phyloP scores from a whole-genome alignment of 1,140 invertebrate genomes.

The Maconellicoccus hirsutus region DNA sequence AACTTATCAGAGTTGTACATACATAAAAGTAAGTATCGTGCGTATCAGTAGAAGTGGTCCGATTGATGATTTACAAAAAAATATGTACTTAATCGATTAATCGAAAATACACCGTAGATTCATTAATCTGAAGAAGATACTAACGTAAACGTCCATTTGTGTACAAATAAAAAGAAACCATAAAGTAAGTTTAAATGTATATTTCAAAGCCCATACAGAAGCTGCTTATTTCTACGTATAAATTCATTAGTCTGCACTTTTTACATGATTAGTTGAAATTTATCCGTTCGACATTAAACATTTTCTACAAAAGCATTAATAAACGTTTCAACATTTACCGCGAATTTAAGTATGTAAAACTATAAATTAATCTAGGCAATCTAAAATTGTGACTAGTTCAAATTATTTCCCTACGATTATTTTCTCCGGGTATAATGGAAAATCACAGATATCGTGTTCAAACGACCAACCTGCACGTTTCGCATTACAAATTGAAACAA shows the following conservation, averaged over 20 bases:
- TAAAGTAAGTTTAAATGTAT: not conserved
- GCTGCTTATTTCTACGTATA: not conserved
- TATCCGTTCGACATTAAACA: not conserved
- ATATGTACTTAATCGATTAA: too few species aligned
- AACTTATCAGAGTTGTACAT: too few species aligned
- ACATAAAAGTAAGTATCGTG: too few species aligned
- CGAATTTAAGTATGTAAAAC: not conserved
- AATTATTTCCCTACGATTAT: not conserved
- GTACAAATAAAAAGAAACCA: too few species aligned
- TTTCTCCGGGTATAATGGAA: not conserved
- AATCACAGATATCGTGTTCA: constrained; percentile 17
- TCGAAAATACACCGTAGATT: too few species aligned
- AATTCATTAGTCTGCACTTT: not conserved
- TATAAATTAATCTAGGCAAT: not conserved
- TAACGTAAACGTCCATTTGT: too few species aligned
- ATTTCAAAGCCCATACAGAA: constrained; percentile 2
- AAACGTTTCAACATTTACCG: not conserved
- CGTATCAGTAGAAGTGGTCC: too few species aligned
- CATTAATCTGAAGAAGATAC: too few species aligned
- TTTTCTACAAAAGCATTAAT: not conserved
- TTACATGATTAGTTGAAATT: not conserved
- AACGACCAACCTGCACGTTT: not conserved
- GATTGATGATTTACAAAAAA: too few species aligned
- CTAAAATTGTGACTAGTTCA: constrained; percentile 13
- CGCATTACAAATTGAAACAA: too few species aligned